Evolutionary conservation across 2,888 invertebrate species (phyloP).

Genomic region (Hemicrepidius hirtus): DNA sequence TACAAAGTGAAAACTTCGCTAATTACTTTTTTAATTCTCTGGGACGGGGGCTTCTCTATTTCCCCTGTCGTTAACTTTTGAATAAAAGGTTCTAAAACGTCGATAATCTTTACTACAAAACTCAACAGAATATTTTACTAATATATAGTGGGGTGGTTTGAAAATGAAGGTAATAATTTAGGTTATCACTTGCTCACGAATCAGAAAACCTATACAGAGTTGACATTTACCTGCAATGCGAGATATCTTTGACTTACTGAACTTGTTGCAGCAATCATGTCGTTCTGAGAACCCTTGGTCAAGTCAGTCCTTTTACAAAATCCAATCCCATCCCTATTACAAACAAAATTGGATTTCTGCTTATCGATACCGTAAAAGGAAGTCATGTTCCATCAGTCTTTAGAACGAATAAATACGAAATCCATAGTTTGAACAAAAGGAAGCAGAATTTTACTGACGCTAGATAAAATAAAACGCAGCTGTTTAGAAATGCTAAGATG

Average conservation of each 20-base stretch:
- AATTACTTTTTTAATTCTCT: constrained; percentile 40
- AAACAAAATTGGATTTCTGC: constrained; percentile 5
- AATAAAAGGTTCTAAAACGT: background rate
- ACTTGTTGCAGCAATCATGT: background rate
- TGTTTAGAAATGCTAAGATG: too few species aligned
- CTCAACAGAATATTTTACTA: background rate
- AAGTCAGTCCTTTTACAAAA: background rate
- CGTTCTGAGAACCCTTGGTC: background rate
- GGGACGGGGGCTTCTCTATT: constrained; percentile 15
- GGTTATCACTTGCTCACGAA: too few species aligned
- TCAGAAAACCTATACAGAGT: too few species aligned
- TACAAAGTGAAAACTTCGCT: constrained; percentile 40
- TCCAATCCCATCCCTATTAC: background rate
- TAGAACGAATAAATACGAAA: background rate
- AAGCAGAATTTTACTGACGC: background rate
- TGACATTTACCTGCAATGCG: too few species aligned
- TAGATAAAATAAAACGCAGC: background rate
- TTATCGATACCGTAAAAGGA: constrained; percentile 1
- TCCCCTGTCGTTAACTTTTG: constrained; percentile 13
- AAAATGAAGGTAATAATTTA: too few species aligned
- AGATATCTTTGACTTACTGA: background rate
- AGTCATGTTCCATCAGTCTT: background rate
- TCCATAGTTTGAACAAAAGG: background rate
- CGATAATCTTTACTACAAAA: background rate
- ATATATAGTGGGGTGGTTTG: background rate